Conservation (phyloP, 2,797 vertebrate species). For the Bovichtus variegatus region DNA sequence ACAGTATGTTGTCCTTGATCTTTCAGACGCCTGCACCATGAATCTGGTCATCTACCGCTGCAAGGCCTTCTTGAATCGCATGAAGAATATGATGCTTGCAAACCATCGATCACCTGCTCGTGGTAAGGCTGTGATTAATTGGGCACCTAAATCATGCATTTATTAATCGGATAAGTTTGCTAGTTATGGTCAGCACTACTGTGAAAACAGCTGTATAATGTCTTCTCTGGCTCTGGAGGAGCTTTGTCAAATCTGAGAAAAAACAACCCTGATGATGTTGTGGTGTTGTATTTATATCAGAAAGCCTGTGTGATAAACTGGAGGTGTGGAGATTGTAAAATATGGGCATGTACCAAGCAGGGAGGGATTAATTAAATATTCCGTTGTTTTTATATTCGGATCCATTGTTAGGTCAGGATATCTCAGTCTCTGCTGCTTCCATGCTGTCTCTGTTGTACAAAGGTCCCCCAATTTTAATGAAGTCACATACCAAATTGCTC, state of each 20-base stretch:
- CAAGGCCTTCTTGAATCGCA: conserved; percentile 80
- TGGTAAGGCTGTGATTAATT: conserved; percentile 44
- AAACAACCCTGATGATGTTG: background rate
- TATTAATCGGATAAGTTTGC: background rate
- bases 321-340: too few species aligned
- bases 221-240: background rate
- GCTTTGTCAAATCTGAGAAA: background rate
- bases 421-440: too few species aligned
- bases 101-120: conserved; percentile 34
- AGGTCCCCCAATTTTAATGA: too few species aligned
- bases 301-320: background rate
- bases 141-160: background rate
- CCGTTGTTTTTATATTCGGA: background rate
- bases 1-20: background rate
- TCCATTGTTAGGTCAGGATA: too few species aligned
- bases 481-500: too few species aligned
- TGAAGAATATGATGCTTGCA: conserved; percentile 72
- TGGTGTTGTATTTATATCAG: background rate
- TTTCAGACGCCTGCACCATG: conserved; percentile 76
- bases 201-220: background rate
- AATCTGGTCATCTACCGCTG: conserved; percentile 83
- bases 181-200: background rate
- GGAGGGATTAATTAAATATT: background rate
- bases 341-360: background rate
- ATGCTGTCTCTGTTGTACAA: too few species aligned